Conservation (phyloP, 1,140 invertebrate genomes). For the Sinonovacula constricta region DNA sequence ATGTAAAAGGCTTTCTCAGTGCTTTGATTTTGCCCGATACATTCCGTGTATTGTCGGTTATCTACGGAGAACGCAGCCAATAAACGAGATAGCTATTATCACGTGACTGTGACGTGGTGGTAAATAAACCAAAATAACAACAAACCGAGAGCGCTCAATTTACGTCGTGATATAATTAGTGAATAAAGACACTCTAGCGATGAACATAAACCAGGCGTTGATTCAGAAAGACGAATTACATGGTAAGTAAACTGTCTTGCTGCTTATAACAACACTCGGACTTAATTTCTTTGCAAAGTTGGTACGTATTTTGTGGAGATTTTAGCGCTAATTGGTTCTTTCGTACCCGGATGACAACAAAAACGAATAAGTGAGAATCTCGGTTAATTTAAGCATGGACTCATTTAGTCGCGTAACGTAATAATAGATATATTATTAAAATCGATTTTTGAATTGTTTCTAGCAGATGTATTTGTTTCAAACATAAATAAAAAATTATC, state of each 20-base stretch:
- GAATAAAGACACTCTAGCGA: neutral
- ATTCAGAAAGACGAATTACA: neutral
- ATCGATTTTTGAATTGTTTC: neutral
- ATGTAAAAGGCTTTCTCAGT: no score
- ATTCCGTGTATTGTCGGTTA: no score
- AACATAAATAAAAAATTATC: neutral
- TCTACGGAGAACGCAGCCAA: no score
- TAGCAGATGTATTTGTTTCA: neutral
- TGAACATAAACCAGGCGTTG: neutral
- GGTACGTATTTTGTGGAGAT: neutral
- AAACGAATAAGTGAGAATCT: neutral
- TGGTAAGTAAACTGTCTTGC: neutral
- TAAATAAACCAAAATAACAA: constrained; percentile 1
- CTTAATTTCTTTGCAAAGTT: neutral
- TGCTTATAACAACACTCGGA: no score
- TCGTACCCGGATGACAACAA: neutral
- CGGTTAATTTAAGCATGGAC: neutral
- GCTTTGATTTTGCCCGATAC: no score
- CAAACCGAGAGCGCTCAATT: neutral
- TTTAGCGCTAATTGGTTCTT: neutral
- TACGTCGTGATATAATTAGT: neutral
- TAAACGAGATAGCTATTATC: no score
- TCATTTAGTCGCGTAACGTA: neutral
- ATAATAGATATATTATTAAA: neutral
- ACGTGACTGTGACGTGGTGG: neutral